Conservation (phyloP, 2,113 vertebrate species). For the Triplophysa siluroides region DNA sequence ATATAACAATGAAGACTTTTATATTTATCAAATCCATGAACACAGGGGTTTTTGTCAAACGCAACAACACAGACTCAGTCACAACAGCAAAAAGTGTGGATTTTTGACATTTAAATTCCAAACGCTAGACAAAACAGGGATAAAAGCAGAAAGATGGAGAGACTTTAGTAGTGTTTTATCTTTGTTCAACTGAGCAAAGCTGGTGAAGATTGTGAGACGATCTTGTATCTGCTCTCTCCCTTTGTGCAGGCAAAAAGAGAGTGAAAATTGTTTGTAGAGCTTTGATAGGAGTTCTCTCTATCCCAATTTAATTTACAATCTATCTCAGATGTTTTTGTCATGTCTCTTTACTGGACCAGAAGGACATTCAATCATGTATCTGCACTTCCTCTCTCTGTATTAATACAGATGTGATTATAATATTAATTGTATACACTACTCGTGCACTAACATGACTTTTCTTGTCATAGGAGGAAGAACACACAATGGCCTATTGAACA, state of each 20-base stretch:
- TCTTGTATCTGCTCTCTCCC: background rate
- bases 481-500: slow-evolving; percentile 1
- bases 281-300: slow-evolving; percentile 11
- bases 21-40: slow-evolving; percentile 64
- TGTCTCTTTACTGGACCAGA: background rate
- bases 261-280: slow-evolving; percentile 2
- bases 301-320: slow-evolving; percentile 2
- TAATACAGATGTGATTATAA: background rate
- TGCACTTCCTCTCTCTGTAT: background rate
- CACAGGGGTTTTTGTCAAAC: slow-evolving; percentile 61
- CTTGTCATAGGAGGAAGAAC: slow-evolving; percentile 30
- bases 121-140: slow-evolving; percentile 59
- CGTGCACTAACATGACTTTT: background rate
- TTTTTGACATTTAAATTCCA: slow-evolving; percentile 57
- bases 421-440: background rate
- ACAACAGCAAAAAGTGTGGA: slow-evolving; percentile 57
- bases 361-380: background rate
- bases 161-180: slow-evolving; percentile 46
- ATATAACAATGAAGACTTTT: slow-evolving; percentile 57
- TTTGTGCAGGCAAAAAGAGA: background rate
- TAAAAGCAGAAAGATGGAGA: slow-evolving; percentile 26
- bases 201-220: background rate
- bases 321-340: background rate
- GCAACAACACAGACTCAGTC: slow-evolving; percentile 63
- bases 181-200: slow-evolving; percentile 22